Base-by-base conservation (phyloP, 2,797 vertebrate species). In the Alauda arvensis region DNA sequence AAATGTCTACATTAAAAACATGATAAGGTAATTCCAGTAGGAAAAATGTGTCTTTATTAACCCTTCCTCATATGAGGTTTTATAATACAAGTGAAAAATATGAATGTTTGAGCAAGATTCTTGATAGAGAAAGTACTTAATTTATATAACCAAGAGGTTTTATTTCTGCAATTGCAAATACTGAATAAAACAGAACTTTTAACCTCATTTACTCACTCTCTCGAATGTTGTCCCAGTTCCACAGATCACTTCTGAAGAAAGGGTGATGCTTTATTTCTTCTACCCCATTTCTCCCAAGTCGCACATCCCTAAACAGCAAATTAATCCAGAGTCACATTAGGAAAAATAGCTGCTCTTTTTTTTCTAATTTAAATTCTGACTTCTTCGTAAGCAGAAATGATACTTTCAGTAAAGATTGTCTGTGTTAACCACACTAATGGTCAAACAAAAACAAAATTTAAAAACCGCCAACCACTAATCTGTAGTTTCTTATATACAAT, bases 181-280 rank as follows among this genome's bases (percentile, higher is more conserved):
- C 26, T 78, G 52, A 89, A 83, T 67, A 67, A 77, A 93, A 65
- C 16, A 87, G 18, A 92, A 79, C 14, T 70, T 55, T 77, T 59
- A 82, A 78, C 19, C 52, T 80, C 25, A 76, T 63, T 94, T 85
- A 98, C 98, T 98, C 94, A 99, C 99, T 98, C 85, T 98, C 98
- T 97, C 99, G 98, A 95, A 99, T 99, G 95, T 98, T 99, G 96
- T 98, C 97, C 94, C 99, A 99, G 71, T 98, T 99, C 99, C 99
- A 99, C 76, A 98, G 98, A 96, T 99, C 99, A 28, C 99, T 99
- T 96, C 97, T 98, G 97, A 99, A 99, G 96, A 99, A 99, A 86
- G 97, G 96, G 77, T 99, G 99, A 51, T 97, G 97, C 90, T 99
- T 99, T 96, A 99, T 99, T 97, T 99, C 99, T 96, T 98, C 98